Conservation (phyloP, 2,888 invertebrate species). For the Erannis defoliaria region DNA sequence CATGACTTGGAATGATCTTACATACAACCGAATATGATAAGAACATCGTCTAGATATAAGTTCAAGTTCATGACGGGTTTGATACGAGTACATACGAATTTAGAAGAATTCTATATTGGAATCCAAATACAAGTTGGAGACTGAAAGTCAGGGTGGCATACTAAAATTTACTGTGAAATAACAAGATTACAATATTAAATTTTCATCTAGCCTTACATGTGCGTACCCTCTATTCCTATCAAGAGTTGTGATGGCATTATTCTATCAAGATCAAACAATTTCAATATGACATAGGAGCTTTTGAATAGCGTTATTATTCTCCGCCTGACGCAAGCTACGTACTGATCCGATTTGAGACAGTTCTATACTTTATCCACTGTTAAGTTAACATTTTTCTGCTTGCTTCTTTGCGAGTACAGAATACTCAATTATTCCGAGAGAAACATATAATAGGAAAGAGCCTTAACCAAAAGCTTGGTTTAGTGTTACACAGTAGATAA, state of each 20-base stretch:
- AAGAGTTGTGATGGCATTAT: constrained; percentile 68
- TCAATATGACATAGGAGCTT: constrained; percentile 50
- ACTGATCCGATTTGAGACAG: constrained; percentile 53
- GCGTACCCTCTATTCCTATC: constrained; percentile 55
- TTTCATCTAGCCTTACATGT: constrained; percentile 55
- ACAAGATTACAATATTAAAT: constrained; percentile 30
- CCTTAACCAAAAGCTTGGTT: constrained; percentile 15
- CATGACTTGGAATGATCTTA: constrained; percentile 49
- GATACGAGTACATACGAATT: background rate
- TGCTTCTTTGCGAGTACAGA: background rate
- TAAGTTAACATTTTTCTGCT: background rate
- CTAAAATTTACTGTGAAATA: constrained; percentile 10
- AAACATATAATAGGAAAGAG: background rate
- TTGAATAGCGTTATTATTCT: constrained; percentile 60
- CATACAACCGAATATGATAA: constrained; percentile 31
- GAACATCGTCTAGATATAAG: constrained; percentile 43
- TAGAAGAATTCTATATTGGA: background rate
- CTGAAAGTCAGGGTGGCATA: background rate
- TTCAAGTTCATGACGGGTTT: constrained; percentile 14
- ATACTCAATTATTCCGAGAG: background rate
- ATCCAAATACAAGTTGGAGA: background rate
- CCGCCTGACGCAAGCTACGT: constrained; percentile 62
- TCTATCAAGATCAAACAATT: constrained; percentile 67
- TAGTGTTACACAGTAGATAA: constrained; percentile 30
- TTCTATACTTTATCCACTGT: constrained; percentile 59